A percentile compares a stretch with the other conserved stretches of the same genome.
Evolutionary conservation across 2,888 invertebrate species (phyloP).

Genomic region (Macrophya alboannulata): DNA sequence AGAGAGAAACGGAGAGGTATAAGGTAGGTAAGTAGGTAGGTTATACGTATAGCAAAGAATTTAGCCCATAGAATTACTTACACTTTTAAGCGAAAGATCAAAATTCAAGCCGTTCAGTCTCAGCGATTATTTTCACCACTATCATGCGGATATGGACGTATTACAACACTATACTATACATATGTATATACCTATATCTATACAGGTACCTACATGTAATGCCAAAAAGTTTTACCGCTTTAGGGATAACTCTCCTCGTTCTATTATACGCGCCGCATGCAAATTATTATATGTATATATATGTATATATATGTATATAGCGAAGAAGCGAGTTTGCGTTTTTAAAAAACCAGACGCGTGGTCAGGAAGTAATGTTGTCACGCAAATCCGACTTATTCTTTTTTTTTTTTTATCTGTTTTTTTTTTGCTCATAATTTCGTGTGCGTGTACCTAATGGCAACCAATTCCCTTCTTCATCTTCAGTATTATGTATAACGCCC

Average conservation of each 20-base stretch:
- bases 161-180: neutral
- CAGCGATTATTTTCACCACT: neutral
- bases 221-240: neutral
- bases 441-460: neutral
- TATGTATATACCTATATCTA: neutral
- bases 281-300: neutral
- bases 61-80: neutral
- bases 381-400: neutral
- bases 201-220: neutral
- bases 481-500: neutral
- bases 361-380: neutral
- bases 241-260: neutral
- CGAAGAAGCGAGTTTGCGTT: neutral
- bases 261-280: slow-evolving; percentile 6
- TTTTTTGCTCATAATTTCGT: neutral
- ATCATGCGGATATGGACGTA: neutral
- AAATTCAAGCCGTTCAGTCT: slow-evolving; percentile 14
- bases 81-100: neutral
- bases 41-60: neutral
- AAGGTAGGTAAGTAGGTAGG: neutral
- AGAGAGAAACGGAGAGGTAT: too few relatives aligned
- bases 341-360: neutral
- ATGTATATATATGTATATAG: neutral
- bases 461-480: slow-evolving; percentile 11
- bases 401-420: neutral